phyloP scores from a whole-genome alignment of 2,797 vertebrate species.

The Trichosurus vulpecula region DNA sequence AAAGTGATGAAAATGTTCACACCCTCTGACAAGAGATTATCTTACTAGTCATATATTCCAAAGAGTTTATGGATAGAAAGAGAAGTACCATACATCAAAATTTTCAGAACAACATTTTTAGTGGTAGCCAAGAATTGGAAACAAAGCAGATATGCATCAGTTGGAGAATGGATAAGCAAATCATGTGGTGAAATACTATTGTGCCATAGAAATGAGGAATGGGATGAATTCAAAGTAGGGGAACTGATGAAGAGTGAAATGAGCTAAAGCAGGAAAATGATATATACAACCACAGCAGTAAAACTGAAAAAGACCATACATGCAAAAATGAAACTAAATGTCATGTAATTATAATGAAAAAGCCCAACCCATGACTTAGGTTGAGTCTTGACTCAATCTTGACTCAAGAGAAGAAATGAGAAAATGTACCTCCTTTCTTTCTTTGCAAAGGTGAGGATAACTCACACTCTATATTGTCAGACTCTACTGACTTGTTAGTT shows the following conservation, averaged over 20 bases:
- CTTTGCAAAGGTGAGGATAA: background rate
- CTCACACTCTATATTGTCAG: background rate
- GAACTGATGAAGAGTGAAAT: no score
- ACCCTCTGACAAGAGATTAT: background rate
- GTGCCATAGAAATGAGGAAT: background rate
- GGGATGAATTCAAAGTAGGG: no score
- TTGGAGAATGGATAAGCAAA: background rate
- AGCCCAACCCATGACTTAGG: background rate
- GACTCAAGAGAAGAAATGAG: background rate
- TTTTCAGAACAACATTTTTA: background rate
- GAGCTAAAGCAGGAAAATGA: no score
- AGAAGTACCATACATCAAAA: background rate
- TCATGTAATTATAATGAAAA: background rate
- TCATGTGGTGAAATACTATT: no score
- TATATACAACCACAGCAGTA: background rate
- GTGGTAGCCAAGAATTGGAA: background rate
- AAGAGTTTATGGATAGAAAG: background rate
- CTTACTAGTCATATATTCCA: background rate
- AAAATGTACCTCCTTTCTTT: background rate
- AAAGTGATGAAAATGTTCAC: background rate
- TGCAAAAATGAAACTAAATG: background rate
- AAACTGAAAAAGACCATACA: background rate
- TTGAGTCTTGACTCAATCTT: background rate
- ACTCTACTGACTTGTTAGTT: background rate
- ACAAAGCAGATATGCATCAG: background rate